These are phyloP conservation scores for Anabas testudineus DNA, from an alignment of 2,797 vertebrate genomes.

Conservation along the genomic window DNA sequence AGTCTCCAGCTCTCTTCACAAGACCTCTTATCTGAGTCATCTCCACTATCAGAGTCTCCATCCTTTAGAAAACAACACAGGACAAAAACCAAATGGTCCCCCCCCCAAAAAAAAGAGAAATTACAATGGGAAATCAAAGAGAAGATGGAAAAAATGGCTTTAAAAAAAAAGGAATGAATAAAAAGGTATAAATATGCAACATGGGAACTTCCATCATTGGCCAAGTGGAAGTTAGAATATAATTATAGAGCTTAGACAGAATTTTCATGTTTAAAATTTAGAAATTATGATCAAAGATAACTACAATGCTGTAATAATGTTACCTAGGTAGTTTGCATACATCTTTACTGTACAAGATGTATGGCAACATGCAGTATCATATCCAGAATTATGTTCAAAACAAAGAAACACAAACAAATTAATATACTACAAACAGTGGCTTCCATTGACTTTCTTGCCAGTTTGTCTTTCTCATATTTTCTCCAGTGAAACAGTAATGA, in stretches of 20 bases:
- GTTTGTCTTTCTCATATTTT: constrained; percentile 33
- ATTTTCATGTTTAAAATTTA: constrained; percentile 11
- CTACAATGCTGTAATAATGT: constrained; percentile 12
- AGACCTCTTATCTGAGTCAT: constrained; percentile 99
- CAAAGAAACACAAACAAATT: constrained; percentile 37
- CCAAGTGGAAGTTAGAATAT: constrained; percentile 33
- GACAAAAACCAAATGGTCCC: constrained; percentile 89
- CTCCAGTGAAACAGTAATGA: constrained; percentile 19
- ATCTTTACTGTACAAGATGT: constrained; percentile 74
- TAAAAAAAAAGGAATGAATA: constrained; percentile 79
- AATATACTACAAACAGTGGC: constrained; percentile 71
- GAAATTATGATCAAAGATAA: constrained; percentile 18
- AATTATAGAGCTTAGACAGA: constrained; percentile 5
- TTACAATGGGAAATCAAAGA: constrained; percentile 90
- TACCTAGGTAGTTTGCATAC: constrained; percentile 65
- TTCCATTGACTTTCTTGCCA: constrained; percentile 83
- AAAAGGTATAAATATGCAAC: constrained; percentile 86
- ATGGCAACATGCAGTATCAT: constrained; percentile 76
- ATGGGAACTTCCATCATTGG: constrained; percentile 74
- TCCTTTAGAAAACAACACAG: constrained; percentile 99
- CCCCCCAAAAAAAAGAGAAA: constrained; percentile 88
- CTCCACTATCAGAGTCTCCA: constrained; percentile 99
- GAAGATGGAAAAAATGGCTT: constrained; percentile 83
- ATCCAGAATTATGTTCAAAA: constrained; percentile 46
- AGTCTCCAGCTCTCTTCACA: constrained; percentile 99